phyloP scores from a whole-genome alignment of 1,140 invertebrate genomes.

The Zaprionus davidi region DNA sequence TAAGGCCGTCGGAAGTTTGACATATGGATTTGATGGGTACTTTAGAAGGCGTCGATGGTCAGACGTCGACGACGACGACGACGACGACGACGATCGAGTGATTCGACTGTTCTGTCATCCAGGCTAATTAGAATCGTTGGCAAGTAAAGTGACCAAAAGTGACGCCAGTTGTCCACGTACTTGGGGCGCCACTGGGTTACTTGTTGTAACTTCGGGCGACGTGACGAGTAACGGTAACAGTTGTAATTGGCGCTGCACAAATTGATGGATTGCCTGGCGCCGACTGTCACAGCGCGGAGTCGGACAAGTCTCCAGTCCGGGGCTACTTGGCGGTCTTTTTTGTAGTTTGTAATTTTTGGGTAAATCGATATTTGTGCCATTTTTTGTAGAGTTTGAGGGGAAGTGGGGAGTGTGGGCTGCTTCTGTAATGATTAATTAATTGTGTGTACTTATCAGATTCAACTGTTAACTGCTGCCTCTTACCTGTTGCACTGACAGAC shows the following conservation, averaged over 20 bases:
- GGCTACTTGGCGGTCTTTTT: slow-evolving; percentile 60
- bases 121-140: slow-evolving; percentile 41
- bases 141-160: slow-evolving; percentile 36
- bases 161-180: slow-evolving; percentile 32
- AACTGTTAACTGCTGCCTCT: slow-evolving; percentile 14
- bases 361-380: slow-evolving; percentile 79
- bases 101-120: slow-evolving; percentile 38
- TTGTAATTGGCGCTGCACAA: slow-evolving; percentile 73
- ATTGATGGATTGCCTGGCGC: slow-evolving; percentile 76
- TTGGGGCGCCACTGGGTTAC: slow-evolving; percentile 30
- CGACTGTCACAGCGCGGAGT: slow-evolving; percentile 65
- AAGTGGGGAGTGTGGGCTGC: neutral
- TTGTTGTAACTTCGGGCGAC: slow-evolving; percentile 43
- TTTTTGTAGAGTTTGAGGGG: slow-evolving; percentile 41
- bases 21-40: slow-evolving; percentile 34
- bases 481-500: slow-evolving; percentile 54
- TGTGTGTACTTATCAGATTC: slow-evolving; percentile 49
- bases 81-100: slow-evolving; percentile 22
- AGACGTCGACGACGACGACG: slow-evolving; percentile 31
- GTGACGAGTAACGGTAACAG: slow-evolving; percentile 76
- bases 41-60: slow-evolving; percentile 47
- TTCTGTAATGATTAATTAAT: slow-evolving; percentile 75
- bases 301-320: slow-evolving; percentile 2
- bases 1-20: slow-evolving; percentile 43
- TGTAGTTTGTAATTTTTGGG: slow-evolving; percentile 52